Base-by-base conservation (phyloP, 2,113 vertebrate species). In the Eurypyga helias region DNA sequence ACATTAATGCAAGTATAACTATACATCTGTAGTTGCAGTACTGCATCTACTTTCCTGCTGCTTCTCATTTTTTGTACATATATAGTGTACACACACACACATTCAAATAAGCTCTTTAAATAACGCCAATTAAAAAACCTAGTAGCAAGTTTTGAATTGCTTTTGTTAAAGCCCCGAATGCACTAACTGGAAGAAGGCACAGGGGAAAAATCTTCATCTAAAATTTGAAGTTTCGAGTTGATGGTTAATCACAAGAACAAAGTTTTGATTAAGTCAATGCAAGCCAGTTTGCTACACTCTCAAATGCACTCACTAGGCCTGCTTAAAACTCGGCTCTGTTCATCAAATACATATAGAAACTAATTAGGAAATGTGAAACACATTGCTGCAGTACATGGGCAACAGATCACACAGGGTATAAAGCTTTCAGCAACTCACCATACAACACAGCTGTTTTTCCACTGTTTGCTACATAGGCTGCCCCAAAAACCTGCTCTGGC, bases 331-430 rank as follows among this genome's bases (percentile, higher is more conserved):
- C 64, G 23, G 14, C 33, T 26, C 13, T 70, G 26, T 51, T 62
- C 34, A 45, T n/a, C 29, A 62, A 57, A 49, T 36, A 69, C 17
- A 10, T 15, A 9, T 57, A n/a, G n/a, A n/a, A n/a, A n/a, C n/a
- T n/a, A n/a, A n/a, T 70, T 25, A 62, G 10, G 77, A 93, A 87
- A 81, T n/a, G 10, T 76, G 9, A 91, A 95, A 54, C 51, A 78
- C 2, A 23, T 6, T 75, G 34, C 31, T 33, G 7, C 13, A 57
- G 57, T 54, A 54, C 10, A 71, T 5, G 66, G 51, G 10, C 67
- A 95, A 89, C 8, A 89, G 29, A 66, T 52, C n/a, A 79, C 5
- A 66, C 1, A 67, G 43, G 11, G 43, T 21, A 38, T 8, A 67
- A 87, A 76, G 31, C 28, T 64, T 67, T 69, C 62, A 64, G 14